Evolutionary conservation across 37 sponge, comb jelly and placozoan genomes (phyloP).

Genomic region (Aphrocallistes beatrix): DNA sequence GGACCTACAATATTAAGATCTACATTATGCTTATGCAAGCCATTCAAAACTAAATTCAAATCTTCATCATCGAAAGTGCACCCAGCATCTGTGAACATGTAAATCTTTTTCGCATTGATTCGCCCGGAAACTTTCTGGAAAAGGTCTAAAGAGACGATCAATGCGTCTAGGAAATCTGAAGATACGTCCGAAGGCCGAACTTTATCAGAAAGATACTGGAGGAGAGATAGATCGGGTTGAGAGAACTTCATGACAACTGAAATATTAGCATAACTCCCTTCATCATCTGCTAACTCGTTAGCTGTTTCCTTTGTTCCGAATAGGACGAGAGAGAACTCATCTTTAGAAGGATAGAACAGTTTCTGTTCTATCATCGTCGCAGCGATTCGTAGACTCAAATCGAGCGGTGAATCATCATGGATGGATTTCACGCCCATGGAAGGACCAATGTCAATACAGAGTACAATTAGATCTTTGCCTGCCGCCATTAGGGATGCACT

Average conservation of each 20-base stretch:
- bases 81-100: slow-evolving; percentile 67
- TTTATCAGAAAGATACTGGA: slow-evolving; percentile 35
- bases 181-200: slow-evolving; percentile 37
- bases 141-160: slow-evolving; percentile 78
- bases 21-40: slow-evolving; percentile 37
- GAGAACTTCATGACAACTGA: slow-evolving; percentile 36
- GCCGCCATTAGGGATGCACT: no score
- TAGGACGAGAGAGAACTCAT: slow-evolving; percentile 70
- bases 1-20: slow-evolving; percentile 45
- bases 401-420: neutral
- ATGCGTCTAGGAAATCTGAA: slow-evolving; percentile 83
- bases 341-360: slow-evolving; percentile 32
- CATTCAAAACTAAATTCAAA: slow-evolving; percentile 43
- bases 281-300: slow-evolving; percentile 46
- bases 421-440: neutral
- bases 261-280: slow-evolving; percentile 71
- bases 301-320: slow-evolving; percentile 79
- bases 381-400: neutral
- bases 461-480: slow-evolving; percentile 7
- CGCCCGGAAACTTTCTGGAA: slow-evolving; percentile 24
- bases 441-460: slow-evolving; percentile 2
- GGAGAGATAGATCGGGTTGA: slow-evolving; percentile 42
- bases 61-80: slow-evolving; percentile 54
- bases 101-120: slow-evolving; percentile 42
- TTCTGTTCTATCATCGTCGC: slow-evolving; percentile 1